Conservation (phyloP, 2,797 vertebrate genomes). For the Salarias fasciatus region DNA sequence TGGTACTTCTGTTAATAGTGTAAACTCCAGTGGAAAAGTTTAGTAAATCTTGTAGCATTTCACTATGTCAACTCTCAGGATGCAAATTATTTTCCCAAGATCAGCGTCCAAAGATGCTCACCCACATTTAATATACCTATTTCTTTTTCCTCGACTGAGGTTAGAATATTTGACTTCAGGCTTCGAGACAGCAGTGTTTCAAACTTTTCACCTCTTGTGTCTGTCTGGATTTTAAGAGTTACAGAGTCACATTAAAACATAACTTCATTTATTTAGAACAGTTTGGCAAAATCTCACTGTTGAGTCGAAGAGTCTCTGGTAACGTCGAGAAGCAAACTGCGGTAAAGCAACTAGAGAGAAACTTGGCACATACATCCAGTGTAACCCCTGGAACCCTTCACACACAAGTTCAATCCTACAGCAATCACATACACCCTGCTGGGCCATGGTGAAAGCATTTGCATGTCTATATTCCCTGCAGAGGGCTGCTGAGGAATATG, state of each 20-base stretch:
- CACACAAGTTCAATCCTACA: background rate
- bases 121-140: too few species aligned
- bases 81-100: too few species aligned
- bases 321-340: slow-evolving; percentile 3
- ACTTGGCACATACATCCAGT: slow-evolving; percentile 2
- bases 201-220: slow-evolving; percentile 3
- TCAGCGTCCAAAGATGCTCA: too few species aligned
- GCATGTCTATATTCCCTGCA: background rate
- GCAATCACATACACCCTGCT: background rate
- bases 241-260: background rate
- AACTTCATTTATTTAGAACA: slow-evolving; percentile 3
- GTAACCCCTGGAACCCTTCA: background rate
- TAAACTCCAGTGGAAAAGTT: too few species aligned
- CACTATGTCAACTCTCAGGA: too few species aligned
- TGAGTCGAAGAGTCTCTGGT: background rate
- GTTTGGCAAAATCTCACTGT: too few species aligned
- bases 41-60: background rate
- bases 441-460: slow-evolving; percentile 26
- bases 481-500: slow-evolving; percentile 3
- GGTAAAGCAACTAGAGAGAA: slow-evolving; percentile 3
- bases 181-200: slow-evolving; percentile 11
- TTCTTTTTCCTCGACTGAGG: background rate
- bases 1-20: too few species aligned
- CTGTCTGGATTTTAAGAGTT: background rate
- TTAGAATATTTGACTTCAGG: background rate